Percentiles rank a stretch among this genome's conserved stretches.
phyloP scores from a whole-genome alignment of 92 coral and sea anemone genomes.

The Bergia sp. region DNA sequence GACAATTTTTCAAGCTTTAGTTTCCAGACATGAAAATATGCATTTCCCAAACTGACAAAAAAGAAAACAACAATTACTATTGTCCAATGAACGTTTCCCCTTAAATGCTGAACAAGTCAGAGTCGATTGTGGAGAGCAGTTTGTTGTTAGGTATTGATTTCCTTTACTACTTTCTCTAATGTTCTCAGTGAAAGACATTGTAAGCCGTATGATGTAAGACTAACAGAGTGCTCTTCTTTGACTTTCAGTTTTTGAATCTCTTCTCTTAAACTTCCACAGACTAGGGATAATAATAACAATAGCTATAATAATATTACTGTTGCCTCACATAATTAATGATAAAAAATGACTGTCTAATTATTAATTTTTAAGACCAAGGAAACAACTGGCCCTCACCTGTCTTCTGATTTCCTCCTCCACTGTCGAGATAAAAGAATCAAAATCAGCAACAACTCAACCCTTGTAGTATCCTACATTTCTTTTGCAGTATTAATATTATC shows the following conservation, averaged over 20 bases:
- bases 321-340: too few relatives aligned
- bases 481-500: too few relatives aligned
- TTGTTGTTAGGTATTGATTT: neutral
- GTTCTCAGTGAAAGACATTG: neutral
- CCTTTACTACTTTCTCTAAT: too few relatives aligned
- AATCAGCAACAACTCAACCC: too few relatives aligned
- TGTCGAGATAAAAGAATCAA: neutral
- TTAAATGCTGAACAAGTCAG: neutral
- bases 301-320: too few relatives aligned
- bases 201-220: neutral
- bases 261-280: neutral
- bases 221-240: neutral
- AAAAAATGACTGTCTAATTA: too few relatives aligned
- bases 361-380: too few relatives aligned
- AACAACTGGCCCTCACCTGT: neutral
- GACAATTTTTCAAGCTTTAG: neutral
- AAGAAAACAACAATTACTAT: neutral
- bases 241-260: neutral
- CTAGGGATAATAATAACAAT: neutral
- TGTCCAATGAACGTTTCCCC: too few relatives aligned
- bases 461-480: too few relatives aligned
- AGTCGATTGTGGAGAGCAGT: neutral
- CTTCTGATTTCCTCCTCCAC: neutral
- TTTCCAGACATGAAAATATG: neutral
- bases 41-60: neutral